These are phyloP conservation scores for Eupithecia dodoneata DNA, from an alignment of 2,888 invertebrate species.

Conservation along the genomic window DNA sequence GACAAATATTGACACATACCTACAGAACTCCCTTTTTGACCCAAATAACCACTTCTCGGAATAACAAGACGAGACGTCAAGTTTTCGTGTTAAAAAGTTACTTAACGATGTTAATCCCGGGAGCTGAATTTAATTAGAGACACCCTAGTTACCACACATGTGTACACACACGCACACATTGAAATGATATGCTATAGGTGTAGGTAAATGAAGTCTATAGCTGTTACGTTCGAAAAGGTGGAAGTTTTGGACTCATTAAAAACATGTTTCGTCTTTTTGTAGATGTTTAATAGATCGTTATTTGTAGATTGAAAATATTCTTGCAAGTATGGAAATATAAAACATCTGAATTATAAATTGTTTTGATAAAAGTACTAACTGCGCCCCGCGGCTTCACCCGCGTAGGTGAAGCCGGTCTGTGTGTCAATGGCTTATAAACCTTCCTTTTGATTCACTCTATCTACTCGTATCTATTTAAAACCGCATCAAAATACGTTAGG, in stretches of 20 bases:
- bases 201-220: not conserved
- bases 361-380: no score
- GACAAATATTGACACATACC: slow-evolving; percentile 68
- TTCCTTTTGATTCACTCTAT: no score
- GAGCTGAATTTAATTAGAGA: slow-evolving; percentile 50
- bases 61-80: slow-evolving; percentile 45
- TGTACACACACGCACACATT: slow-evolving; percentile 8
- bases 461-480: no score
- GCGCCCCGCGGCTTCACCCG: no score
- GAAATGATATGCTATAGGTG: not conserved
- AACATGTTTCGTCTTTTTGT: not conserved
- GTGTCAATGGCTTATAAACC: no score
- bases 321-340: not conserved
- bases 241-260: slow-evolving; percentile 14
- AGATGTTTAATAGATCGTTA: slow-evolving; percentile 5
- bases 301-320: slow-evolving; percentile 1
- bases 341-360: not conserved
- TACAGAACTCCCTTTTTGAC: slow-evolving; percentile 61
- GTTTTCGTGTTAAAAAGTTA: slow-evolving; percentile 44
- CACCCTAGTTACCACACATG: slow-evolving; percentile 41
- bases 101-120: slow-evolving; percentile 49
- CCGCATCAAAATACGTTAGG: no score
- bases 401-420: no score
- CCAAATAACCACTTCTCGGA: slow-evolving; percentile 67
- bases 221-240: not conserved